phyloP scores from a whole-genome alignment of 2,888 invertebrate genomes.

The Syritta pipiens region DNA sequence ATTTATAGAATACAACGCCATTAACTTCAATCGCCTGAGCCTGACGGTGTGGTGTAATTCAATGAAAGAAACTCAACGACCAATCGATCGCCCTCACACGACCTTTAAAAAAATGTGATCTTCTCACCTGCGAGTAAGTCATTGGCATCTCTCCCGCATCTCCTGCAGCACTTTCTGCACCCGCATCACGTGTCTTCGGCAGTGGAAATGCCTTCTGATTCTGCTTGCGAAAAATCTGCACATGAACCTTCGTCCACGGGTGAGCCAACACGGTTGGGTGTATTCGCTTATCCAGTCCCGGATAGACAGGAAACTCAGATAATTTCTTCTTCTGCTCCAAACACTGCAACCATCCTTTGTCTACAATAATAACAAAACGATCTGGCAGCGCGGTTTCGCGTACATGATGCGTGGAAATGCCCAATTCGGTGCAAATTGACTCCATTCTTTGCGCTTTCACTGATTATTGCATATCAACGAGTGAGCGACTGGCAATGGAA shows the following conservation, averaged over 20 bases:
- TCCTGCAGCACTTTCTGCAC: background rate
- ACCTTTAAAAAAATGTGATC: too few species aligned
- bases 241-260: slow-evolving; percentile 80
- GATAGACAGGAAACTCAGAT: slow-evolving; percentile 73
- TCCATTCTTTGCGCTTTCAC: slow-evolving; percentile 81
- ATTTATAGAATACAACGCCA: too few species aligned
- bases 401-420: slow-evolving; percentile 85
- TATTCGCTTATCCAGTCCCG: slow-evolving; percentile 74
- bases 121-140: slow-evolving; percentile 87
- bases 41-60: too few species aligned
- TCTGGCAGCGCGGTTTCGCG: slow-evolving; percentile 80
- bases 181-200: slow-evolving; percentile 80
- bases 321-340: slow-evolving; percentile 76
- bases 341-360: slow-evolving; percentile 84
- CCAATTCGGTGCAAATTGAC: slow-evolving; percentile 85
- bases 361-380: slow-evolving; percentile 83
- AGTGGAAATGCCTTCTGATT: slow-evolving; percentile 87
- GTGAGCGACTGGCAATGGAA: background rate
- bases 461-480: slow-evolving; percentile 39
- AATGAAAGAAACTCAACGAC: slow-evolving; percentile 40
- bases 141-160: slow-evolving; percentile 82
- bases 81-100: background rate
- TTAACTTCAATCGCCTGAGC: too few species aligned
- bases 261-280: slow-evolving; percentile 76
- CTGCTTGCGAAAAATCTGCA: slow-evolving; percentile 83